Base-by-base conservation (phyloP, 2,797 vertebrate genomes). In the Rachycentron canadum region DNA sequence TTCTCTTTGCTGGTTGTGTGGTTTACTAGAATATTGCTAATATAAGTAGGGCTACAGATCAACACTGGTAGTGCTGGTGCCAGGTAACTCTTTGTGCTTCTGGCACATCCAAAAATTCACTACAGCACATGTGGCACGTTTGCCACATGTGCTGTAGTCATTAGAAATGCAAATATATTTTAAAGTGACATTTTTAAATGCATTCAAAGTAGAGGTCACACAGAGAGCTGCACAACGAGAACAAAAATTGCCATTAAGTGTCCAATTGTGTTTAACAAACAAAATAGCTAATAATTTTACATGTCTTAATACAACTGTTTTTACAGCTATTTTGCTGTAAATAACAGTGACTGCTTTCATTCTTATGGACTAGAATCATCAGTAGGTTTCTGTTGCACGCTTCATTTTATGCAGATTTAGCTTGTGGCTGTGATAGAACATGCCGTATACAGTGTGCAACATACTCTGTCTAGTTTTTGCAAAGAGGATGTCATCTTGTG, bases 1-100 rank as follows among this genome's bases (percentile, higher is more conserved):
- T 70, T 80, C 21, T 78, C 45, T 82, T 65, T 79, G 6, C 21
- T 63, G 43, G 30, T 68, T 65, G 19, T 61, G 53, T 67, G 59
- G 14, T 72, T 77, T 53, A 9, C 34, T 60, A 34, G 40, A 79
- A 59, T 65, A 60, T 55, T 66, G 50, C 3, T 40, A 14, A 61
- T 65, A 63, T 38, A 73, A 25, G 12, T 52, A 34, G 17, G n/a
- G 28, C 52, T 62, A 7, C 7, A 63, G 41, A 64, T 69, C 19
- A 32, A 40, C 21, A 21, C 21, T 76, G 47, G 17, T 61, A 50
- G 11, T 56, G 38, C 38, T 60, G 17, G 17, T 81, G 30, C 57
- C 59, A 45, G 11, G 68, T 62, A 16, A 67, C 8, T 36, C 55
- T 81, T 40, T 52, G 25, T 50, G 13, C 61, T 76, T 21, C 52